A percentile compares a stretch with the other conserved stretches of the same genome.
These are phyloP conservation scores for Halisarca cf. caerulea DNA, from an alignment of 37 sponge, comb jelly and placozoan genomes.

Conservation along the genomic window DNA sequence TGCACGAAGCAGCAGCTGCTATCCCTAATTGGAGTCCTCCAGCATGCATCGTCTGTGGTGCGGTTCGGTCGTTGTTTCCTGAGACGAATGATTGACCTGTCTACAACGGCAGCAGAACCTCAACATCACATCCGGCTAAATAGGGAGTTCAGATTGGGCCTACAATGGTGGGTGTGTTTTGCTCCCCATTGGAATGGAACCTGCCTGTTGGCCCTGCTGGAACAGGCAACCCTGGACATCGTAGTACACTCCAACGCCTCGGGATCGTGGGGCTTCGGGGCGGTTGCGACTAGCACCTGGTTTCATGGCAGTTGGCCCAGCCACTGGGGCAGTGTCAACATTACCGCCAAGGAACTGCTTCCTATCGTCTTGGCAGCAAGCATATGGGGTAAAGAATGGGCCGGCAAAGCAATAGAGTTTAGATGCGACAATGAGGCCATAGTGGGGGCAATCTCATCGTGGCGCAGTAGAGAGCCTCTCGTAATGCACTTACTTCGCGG, in stretches of 20 bases:
- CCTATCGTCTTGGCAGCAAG: neutral
- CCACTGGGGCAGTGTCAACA: neutral
- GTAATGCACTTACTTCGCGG: too few relatives aligned
- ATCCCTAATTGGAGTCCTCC: slow-evolving; percentile 35
- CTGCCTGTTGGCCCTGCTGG: neutral
- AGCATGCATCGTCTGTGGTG: slow-evolving; percentile 34
- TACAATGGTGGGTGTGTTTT: slow-evolving; percentile 8
- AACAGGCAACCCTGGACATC: neutral
- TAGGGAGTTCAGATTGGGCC: slow-evolving; percentile 35
- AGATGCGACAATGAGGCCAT: too few relatives aligned
- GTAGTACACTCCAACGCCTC: neutral
- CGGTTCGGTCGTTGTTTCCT: slow-evolving; percentile 26
- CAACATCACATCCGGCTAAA: slow-evolving; percentile 33
- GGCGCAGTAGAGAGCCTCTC: too few relatives aligned
- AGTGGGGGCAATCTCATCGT: too few relatives aligned
- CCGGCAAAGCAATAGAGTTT: too few relatives aligned
- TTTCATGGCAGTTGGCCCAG: neutral
- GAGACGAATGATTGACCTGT: slow-evolving; percentile 2
- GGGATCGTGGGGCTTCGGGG: slow-evolving; percentile 15
- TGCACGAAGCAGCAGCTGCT: slow-evolving; percentile 37
- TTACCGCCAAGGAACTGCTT: slow-evolving; percentile 8
- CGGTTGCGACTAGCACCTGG: neutral
- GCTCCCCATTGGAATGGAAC: neutral
- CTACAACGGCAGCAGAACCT: neutral
- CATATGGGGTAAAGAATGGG: too few relatives aligned